phyloP scores from a whole-genome alignment of 2,888 invertebrate genomes.

The Idaea aversata region DNA sequence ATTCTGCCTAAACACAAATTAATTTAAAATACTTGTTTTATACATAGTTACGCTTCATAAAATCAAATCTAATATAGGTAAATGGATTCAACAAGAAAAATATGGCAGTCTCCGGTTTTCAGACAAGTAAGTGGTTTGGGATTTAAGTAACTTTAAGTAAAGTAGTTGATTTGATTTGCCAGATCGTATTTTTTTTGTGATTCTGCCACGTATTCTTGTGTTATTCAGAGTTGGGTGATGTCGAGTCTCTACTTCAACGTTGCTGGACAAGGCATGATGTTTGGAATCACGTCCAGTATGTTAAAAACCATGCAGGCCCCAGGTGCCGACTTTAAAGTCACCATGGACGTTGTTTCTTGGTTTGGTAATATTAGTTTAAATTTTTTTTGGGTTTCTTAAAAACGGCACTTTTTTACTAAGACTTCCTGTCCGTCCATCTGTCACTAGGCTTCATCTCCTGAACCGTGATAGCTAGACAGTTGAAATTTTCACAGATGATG shows the following conservation, averaged over 20 bases:
- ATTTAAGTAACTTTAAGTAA: neutral
- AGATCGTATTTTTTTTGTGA: neutral
- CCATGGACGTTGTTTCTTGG: conserved; percentile 72
- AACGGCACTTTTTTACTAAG: neutral
- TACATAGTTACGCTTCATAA: neutral
- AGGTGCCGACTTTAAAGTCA: conserved; percentile 53
- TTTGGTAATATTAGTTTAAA: conserved; percentile 49
- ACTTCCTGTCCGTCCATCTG: no score
- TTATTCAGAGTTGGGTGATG: neutral
- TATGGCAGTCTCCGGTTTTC: neutral
- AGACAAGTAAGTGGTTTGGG: neutral
- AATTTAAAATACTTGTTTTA: neutral
- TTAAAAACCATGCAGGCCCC: conserved; percentile 71
- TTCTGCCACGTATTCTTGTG: neutral
- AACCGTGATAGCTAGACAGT: no score
- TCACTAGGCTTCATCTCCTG: no score
- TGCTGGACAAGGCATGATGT: conserved; percentile 44
- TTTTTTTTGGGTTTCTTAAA: neutral
- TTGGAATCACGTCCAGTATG: conserved; percentile 78
- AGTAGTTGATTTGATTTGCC: neutral
- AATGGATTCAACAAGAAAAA: neutral
- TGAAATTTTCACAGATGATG: no score
- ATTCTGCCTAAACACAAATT: neutral
- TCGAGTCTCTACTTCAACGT: conserved; percentile 40
- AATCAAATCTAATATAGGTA: neutral